phyloP scores from a whole-genome alignment of 2,797 vertebrate genomes.

The Steatocranus sp. region DNA sequence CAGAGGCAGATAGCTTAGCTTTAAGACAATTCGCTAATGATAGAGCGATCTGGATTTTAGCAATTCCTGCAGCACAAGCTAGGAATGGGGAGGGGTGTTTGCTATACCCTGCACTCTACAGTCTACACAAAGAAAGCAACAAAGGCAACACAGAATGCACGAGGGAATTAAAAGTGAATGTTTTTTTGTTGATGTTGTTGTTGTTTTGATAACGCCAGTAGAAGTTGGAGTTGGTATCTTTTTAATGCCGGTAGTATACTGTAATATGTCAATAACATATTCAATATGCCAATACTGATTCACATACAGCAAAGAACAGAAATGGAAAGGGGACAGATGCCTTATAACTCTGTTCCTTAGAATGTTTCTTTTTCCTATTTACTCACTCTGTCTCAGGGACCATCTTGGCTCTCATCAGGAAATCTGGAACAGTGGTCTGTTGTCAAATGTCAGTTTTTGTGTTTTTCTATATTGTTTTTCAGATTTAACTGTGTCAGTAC shows the following conservation, averaged over 20 bases:
- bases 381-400: not conserved
- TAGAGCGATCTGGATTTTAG: not conserved
- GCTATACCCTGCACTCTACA: not conserved
- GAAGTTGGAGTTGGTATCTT: not conserved
- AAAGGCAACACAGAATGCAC: not conserved
- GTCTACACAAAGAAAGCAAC: not conserved
- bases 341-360: not conserved
- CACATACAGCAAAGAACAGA: not conserved
- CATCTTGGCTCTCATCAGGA: not conserved
- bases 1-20: not conserved
- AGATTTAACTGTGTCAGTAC: rapidly evolving
- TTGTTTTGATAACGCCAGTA: not conserved
- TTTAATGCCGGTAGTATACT: not conserved
- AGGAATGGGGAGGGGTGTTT: not conserved
- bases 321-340: not conserved
- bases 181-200: not conserved
- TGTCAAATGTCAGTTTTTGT: not conserved
- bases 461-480: not conserved
- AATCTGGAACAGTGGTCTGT: not conserved
- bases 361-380: not conserved
- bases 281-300: not conserved
- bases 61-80: not conserved
- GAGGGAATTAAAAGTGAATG: not conserved
- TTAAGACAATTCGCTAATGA: not conserved
- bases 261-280: not conserved